Base-by-base conservation (phyloP, 1,140 invertebrate species). In the Psix sp. region DNA sequence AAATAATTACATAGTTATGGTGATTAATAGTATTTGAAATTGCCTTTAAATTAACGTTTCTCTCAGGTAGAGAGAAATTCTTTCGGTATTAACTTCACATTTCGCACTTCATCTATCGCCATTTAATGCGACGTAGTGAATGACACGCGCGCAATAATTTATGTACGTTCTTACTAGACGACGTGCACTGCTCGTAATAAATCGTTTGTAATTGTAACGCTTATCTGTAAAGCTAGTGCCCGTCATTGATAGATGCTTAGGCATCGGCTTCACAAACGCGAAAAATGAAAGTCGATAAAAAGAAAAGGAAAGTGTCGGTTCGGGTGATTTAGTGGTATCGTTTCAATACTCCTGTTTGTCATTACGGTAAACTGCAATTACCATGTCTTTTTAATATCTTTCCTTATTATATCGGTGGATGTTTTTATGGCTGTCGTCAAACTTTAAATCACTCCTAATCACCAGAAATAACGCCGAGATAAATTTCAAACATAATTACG, bases 101-200 rank as follows among this genome's bases (percentile, higher is more conserved):
- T 5, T 40, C 26, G 31, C n/a, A 66, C 33, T 57, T 57, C 21
- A 48, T 54, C 17, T 31, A 20, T 46, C n/a, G 36, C 17, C 29
- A 15, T 26, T 56, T 36, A 56, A 43, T 26, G 48, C 13, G 9
- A 49, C 14, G 42, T 26, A 49, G 51, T 49, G 57, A 67, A 56
- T 52, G 65, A 68, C 54, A 59, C 52, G 42, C 43, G 35, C 16
- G 29, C 46, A 57, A 68, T 68, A 68, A 68, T 59, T 68, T 68
- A 62, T 60, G 40, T 54, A 56, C 49, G 26, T 71, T 62, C 67
- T 71, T 56, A 43, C 14, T 29, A 20, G 20, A 21, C 31, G 42
- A 60, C 46, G 18, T 70, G 56, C 57, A 62, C 52, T 71, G 57
- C 35, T 62, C 33, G 59, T 57, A 63, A 72, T 72, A 72, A 72